Base-by-base conservation (phyloP, 2,888 invertebrate species). In the Notodonta dromedarius region DNA sequence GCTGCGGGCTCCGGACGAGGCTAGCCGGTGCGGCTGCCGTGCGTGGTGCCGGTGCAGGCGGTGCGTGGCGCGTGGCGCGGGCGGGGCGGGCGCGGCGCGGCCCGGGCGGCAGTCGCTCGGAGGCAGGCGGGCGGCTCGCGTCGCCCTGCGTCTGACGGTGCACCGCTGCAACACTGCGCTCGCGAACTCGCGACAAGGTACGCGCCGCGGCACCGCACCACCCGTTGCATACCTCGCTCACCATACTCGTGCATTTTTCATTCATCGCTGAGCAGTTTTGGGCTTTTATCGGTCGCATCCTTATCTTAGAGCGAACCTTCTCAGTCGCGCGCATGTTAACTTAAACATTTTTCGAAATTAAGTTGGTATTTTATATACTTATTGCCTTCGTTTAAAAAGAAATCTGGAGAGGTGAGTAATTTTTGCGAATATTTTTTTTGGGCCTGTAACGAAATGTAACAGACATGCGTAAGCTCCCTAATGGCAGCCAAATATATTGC, bases 41-140 rank as follows among this genome's bases (percentile, higher is more conserved):
- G 82, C 77, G 84, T 79, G 76, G 71, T 77, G 84, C 78, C 81
- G 80, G 79, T 83, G 86, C 84, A 84, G 80, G 83, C 83, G 83
- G 82, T 80, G 86, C 84, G 80, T 67, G 70, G 72, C 65, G 70
- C 67, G 78, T 74, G 77, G 79, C 77, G 85, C 83, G 82, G 77
- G 83, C 82, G 83, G 79, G 84, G 84, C 82, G 85, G 74, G 79
- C 77, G 84, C 85, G 83, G 76, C 83, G 84, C 86, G 87, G 85
- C 90, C 90, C 89, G 91, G 91, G 89, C 91, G 90, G 85, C 91
- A 92, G 92, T 92, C 87, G 91, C 90, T 90, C 90, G 82, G 82
- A 82, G 84, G 79, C 86, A 86, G 86, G 91, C 91, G 88, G 85
- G 85, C 87, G 88, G 85, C 88, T 85, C 87, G 87, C 85, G 90